These are phyloP conservation scores for Hippocampus abdominalis DNA, from an alignment of 2,113 vertebrate species.

Conservation along the genomic window DNA sequence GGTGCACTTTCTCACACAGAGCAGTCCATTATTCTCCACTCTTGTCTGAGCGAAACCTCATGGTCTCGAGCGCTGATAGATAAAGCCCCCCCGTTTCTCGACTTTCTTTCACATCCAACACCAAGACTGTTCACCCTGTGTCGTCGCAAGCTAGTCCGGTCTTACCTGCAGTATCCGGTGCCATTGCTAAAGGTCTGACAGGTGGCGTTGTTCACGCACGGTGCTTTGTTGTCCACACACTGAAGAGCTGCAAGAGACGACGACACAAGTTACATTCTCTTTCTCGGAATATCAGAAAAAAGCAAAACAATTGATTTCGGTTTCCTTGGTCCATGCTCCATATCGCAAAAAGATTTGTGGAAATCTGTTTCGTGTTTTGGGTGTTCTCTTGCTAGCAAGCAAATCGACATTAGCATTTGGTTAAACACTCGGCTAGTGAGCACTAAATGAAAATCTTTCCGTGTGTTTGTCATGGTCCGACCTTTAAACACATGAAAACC, in stretches of 20 bases:
- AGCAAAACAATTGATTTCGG: neutral
- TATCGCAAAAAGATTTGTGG: too few species aligned
- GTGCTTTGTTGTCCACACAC: constrained; percentile 80
- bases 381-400: neutral
- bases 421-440: too few species aligned
- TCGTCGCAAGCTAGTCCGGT: neutral
- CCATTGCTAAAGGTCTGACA: constrained; percentile 82
- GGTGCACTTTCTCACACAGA: constrained; percentile 55
- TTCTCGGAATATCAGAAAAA: neutral
- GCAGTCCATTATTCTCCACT: constrained; percentile 49
- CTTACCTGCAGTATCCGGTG: constrained; percentile 93
- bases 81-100: constrained; percentile 33
- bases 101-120: constrained; percentile 31
- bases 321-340: neutral
- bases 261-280: constrained; percentile 27
- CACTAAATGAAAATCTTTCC: too few species aligned
- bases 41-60: constrained; percentile 51
- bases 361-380: too few species aligned
- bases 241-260: constrained; percentile 80
- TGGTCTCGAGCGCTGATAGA: constrained; percentile 38
- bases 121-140: constrained; percentile 1
- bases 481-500: too few species aligned
- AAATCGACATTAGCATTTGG: too few species aligned
- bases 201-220: constrained; percentile 86
- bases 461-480: too few species aligned